These are phyloP conservation scores for Alcedo quadribrachys DNA, from an alignment of 2,797 vertebrate genomes.

Conservation along the genomic window DNA sequence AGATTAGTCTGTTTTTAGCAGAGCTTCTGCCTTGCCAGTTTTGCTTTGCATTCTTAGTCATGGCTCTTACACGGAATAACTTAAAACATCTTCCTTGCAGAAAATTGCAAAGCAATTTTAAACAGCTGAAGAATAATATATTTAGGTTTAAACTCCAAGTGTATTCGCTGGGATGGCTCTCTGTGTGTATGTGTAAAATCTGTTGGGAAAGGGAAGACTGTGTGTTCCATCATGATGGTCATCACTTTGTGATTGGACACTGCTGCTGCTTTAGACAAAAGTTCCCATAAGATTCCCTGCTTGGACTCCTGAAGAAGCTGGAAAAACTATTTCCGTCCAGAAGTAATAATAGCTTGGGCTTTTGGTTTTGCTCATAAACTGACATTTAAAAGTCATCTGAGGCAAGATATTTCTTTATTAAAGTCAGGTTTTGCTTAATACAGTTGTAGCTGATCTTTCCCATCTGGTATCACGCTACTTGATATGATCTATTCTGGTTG, in stretches of 20 bases:
- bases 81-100: background rate
- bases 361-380: constrained; percentile 37
- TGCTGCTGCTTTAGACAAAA: background rate
- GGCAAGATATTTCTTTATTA: constrained; percentile 32
- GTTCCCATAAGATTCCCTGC: constrained; percentile 13
- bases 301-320: constrained; percentile 54
- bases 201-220: background rate
- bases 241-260: background rate
- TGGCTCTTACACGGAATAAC: background rate
- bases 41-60: background rate
- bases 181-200: background rate
- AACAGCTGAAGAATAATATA: background rate
- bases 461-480: background rate
- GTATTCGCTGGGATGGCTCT: background rate
- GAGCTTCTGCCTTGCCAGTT: background rate
- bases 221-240: background rate
- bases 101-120: background rate
- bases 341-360: constrained; percentile 43
- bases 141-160: background rate
- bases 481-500: background rate
- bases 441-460: constrained; percentile 22
- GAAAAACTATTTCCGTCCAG: constrained; percentile 33
- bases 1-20: background rate
- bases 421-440: constrained; percentile 16
- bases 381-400: constrained; percentile 60